Percentiles rank a stretch among this genome's conserved stretches.
phyloP scores from a whole-genome alignment of 1,140 invertebrate genomes.

The Kradibia gibbosae region DNA sequence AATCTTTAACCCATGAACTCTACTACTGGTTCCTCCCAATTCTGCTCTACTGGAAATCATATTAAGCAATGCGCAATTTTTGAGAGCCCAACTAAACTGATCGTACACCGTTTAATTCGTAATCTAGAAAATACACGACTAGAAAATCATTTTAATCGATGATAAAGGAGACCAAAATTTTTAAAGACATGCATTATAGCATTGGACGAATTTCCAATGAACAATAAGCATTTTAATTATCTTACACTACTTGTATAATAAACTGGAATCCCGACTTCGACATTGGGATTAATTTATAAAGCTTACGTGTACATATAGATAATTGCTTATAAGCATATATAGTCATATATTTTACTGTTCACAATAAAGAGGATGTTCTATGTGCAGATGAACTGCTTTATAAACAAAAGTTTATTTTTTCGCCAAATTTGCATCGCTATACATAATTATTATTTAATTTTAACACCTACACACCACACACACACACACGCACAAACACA shows the following conservation, averaged over 20 bases:
- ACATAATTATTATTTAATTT: background rate
- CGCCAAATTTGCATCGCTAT: background rate
- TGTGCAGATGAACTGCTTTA: slow-evolving; percentile 14
- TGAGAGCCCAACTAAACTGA: too few species aligned
- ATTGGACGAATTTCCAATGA: slow-evolving; percentile 10
- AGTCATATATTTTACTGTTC: slow-evolving; percentile 17
- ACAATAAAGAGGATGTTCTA: slow-evolving; percentile 20
- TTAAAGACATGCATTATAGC: too few species aligned
- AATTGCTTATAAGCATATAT: slow-evolving; percentile 27
- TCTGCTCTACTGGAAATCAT: too few species aligned
- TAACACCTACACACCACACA: too few species aligned
- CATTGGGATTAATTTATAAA: slow-evolving; percentile 32
- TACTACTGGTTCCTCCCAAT: too few species aligned
- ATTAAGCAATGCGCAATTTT: too few species aligned
- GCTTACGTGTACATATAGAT: slow-evolving; percentile 14
- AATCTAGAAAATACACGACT: too few species aligned
- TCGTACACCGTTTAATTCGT: too few species aligned
- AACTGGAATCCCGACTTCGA: slow-evolving; percentile 34
- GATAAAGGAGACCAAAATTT: too few species aligned
- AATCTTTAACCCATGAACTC: background rate
- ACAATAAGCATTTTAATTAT: background rate
- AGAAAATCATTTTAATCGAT: too few species aligned
- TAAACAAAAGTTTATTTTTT: background rate
- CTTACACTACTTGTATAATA: background rate
- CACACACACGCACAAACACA: too few species aligned